Evolutionary conservation across 2,113 vertebrate species (phyloP), one percentile per base, ranked within the genome.

Genomic region (Chlamydotis undulata): DNA sequence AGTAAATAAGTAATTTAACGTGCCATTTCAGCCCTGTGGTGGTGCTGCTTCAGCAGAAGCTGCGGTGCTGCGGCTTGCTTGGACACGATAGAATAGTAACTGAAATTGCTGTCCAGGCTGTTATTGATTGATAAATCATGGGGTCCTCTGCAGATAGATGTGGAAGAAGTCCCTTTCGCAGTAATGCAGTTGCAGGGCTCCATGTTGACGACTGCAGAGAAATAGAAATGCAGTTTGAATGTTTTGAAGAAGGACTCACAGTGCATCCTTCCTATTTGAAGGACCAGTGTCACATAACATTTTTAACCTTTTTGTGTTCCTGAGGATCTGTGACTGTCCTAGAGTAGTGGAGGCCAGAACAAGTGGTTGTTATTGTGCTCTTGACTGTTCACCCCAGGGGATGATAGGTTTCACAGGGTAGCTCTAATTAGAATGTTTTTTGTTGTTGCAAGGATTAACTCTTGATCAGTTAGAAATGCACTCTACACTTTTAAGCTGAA

Each of bases 131-230:
- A 14, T 74, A 19, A 70, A 90, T 49, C 50, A 1, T 1, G 4
- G n/a, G 18, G 6, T 71, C 37, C 33, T 93, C 53, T 83, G 68
- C 82, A 81, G 75, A 18, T 17, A 28, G 74, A 22, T 56, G 35
- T 35, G 39, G 73, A 57, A 21, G 41, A 69, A 47, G 23, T 41
- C 47, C 50, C 55, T 77, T 70, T 53, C 45, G 61, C 50, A 43
- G 49, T 60, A 63, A n/a, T 76, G 69, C 57, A 57, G 90, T 65
- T 0, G 0, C 3, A 1, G 52, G 26, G 37, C 84, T 96, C 80
- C 87, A 43, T 69, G 65, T 52, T 82, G 70, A 39, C 88, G 85
- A 77, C 77, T 92, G 87, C 87, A 95, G 80, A 69, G 83, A 69
- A 91, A 37, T 49, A 89, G 67, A 91, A 93, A 76, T 76, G 78